Percentiles rank a stretch among this genome's conserved stretches.
Conservation (phyloP, 2,797 vertebrate species). For the Poecilia gillii region DNA sequence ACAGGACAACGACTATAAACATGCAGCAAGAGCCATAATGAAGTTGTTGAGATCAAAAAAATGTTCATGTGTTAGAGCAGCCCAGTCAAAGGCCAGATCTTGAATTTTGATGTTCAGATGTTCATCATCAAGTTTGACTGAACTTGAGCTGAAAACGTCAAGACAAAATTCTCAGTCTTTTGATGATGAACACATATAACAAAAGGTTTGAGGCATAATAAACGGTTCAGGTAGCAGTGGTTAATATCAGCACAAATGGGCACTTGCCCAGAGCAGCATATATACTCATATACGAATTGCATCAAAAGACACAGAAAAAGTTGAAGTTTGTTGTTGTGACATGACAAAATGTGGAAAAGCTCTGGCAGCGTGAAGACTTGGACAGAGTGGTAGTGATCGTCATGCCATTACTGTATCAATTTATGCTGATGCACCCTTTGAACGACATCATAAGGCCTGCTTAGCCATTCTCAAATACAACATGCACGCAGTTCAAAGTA, state of each 20-base stretch:
- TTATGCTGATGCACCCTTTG: constrained; percentile 49
- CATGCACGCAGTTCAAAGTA: constrained; percentile 53
- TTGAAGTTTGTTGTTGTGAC: background rate
- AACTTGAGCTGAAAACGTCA: background rate
- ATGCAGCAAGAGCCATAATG: background rate
- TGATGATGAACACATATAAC: background rate
- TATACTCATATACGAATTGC: background rate
- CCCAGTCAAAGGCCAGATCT: background rate
- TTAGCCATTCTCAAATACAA: constrained; percentile 52
- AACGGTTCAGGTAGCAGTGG: background rate
- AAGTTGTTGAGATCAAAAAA: background rate
- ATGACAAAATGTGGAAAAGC: background rate
- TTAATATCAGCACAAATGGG: background rate
- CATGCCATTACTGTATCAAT: constrained; percentile 46
- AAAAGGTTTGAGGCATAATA: background rate
- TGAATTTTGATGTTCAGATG: background rate
- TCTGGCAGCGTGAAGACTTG: background rate
- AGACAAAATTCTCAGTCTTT: background rate
- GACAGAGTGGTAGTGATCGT: constrained; percentile 37
- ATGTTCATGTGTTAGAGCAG: background rate
- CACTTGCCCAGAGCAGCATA: background rate
- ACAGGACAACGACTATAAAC: background rate
- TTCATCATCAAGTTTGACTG: background rate
- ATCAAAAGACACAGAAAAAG: too few species aligned
- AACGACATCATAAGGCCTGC: constrained; percentile 50